Conservation (phyloP, 2,888 invertebrate species). For the Helleia helle region DNA sequence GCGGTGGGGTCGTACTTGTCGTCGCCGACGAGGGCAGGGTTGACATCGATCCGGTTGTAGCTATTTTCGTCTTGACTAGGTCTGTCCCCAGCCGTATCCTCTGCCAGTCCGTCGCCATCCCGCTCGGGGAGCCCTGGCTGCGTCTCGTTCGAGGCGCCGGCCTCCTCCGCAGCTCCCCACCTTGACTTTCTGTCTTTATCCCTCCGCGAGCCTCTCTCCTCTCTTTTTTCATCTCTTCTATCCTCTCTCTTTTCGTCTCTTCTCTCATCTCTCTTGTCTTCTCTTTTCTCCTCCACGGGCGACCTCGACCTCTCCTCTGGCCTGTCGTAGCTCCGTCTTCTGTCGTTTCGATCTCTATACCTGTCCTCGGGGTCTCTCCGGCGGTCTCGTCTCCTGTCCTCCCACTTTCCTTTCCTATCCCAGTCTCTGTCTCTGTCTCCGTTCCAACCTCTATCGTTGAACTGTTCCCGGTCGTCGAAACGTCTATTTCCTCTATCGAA, state of each 20-base stretch:
- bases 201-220: slow-evolving; percentile 32
- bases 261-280: too few species aligned
- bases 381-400: slow-evolving; percentile 43
- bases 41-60: slow-evolving; percentile 3
- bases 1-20: too few species aligned
- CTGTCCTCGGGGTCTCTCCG: slow-evolving; percentile 40
- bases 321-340: slow-evolving; percentile 47
- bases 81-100: too few species aligned
- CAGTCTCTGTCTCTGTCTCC: slow-evolving; percentile 41
- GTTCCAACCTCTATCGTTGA: slow-evolving; percentile 49
- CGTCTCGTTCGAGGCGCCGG: too few species aligned
- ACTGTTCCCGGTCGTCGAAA: slow-evolving; percentile 55
- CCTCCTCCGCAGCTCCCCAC: slow-evolving; percentile 56
- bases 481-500: slow-evolving; percentile 54
- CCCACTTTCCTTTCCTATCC: slow-evolving; percentile 44
- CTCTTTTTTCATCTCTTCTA: slow-evolving; percentile 47
- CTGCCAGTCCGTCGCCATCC: too few species aligned
- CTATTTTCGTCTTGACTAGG: not conserved
- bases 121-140: too few species aligned
- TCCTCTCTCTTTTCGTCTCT: slow-evolving; percentile 40
- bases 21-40: too few species aligned
- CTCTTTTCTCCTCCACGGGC: too few species aligned
- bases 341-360: slow-evolving; percentile 32
- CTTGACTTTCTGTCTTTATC: slow-evolving; percentile 60
- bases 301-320: too few species aligned